These are phyloP conservation scores for Machimus rusticus DNA, from an alignment of 2,888 invertebrate genomes.

Conservation along the genomic window DNA sequence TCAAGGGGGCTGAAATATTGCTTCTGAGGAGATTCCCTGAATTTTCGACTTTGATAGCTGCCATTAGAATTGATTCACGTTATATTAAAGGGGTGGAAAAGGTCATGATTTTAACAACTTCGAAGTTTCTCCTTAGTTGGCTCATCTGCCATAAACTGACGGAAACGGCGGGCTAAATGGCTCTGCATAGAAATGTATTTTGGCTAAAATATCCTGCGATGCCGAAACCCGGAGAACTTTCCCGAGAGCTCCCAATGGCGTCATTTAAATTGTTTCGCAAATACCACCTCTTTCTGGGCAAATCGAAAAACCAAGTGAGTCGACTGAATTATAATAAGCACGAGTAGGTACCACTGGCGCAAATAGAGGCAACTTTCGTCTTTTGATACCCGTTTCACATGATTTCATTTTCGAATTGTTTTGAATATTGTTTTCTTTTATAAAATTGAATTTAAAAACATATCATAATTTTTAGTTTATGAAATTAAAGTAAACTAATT, in stretches of 20 bases:
- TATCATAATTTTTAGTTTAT: neutral
- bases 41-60: slow-evolving; percentile 5
- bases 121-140: neutral
- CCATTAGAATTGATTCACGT: slow-evolving; percentile 26
- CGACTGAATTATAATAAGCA: neutral
- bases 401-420: neutral
- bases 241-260: neutral
- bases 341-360: neutral
- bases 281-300: neutral
- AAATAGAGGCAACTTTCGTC: neutral
- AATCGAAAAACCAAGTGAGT: neutral
- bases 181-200: slow-evolving; percentile 12
- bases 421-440: neutral
- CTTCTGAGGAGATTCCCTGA: slow-evolving; percentile 11
- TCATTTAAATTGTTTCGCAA: neutral
- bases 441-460: neutral
- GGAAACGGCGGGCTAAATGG: neutral
- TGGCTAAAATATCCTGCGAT: neutral
- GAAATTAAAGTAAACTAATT: neutral
- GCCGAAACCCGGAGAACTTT: neutral
- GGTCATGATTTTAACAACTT: slow-evolving; percentile 31
- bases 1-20: slow-evolving; percentile 18
- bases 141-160: slow-evolving; percentile 15
- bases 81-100: slow-evolving; percentile 17
- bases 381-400: neutral